Percentiles rank a stretch among this genome's conserved stretches.
These are phyloP conservation scores for Sceloporus undulatus DNA, from an alignment of 2,113 vertebrate genomes.

Conservation along the genomic window DNA sequence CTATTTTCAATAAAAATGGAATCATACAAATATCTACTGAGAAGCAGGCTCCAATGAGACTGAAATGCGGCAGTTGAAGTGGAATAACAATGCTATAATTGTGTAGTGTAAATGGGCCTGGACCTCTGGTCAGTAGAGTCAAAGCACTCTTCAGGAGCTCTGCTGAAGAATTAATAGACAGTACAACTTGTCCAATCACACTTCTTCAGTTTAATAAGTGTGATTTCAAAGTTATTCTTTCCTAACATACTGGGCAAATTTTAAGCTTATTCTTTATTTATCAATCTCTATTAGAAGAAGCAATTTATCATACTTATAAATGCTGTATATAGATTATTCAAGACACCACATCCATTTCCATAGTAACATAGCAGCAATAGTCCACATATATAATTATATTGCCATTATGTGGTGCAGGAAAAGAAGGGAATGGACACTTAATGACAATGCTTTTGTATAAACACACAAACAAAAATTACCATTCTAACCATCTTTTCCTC, in stretches of 20 bases:
- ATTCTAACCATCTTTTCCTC: conserved; percentile 18
- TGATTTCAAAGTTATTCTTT: neutral
- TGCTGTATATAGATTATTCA: conserved; percentile 45
- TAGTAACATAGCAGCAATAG: conserved; percentile 59
- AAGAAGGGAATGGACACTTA: conserved; percentile 55
- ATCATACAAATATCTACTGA: too few species aligned
- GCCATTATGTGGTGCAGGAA: conserved; percentile 47
- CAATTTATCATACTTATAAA: conserved; percentile 46
- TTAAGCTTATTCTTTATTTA: neutral
- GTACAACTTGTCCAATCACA: conserved; percentile 13
- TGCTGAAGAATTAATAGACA: conserved; percentile 21
- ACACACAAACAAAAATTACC: conserved; percentile 57
- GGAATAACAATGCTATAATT: too few species aligned
- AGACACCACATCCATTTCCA: conserved; percentile 62
- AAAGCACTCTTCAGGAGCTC: too few species aligned
- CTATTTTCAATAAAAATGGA: too few species aligned
- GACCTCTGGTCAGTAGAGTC: neutral
- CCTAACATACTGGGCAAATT: conserved; percentile 17
- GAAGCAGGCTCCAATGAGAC: too few species aligned
- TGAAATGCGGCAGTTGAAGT: too few species aligned
- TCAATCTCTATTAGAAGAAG: conserved; percentile 39
- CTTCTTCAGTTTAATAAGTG: neutral
- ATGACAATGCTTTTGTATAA: conserved; percentile 62
- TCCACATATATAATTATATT: conserved; percentile 65
- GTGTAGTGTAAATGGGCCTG: too few species aligned